Evolutionary conservation across 1,140 invertebrate genomes (phyloP).

Genomic region (Tribolium castaneum): DNA sequence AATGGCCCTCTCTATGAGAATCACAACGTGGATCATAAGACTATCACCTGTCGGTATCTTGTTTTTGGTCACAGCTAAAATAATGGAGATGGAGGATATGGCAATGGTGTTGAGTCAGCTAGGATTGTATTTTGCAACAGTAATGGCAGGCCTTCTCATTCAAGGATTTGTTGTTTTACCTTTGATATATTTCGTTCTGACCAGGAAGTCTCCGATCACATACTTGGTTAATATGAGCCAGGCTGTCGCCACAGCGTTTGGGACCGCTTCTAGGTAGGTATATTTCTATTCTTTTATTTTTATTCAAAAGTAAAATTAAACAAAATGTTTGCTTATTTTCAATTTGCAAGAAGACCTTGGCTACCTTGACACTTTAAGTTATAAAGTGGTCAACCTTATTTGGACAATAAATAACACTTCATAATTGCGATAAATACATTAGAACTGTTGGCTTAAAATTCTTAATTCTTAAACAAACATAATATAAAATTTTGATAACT

Average conservation of each 20-base stretch:
- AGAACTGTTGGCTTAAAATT: no score
- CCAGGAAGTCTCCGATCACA: conserved; percentile 73
- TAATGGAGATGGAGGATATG: conserved; percentile 83
- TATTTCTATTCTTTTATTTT: conserved; percentile 5
- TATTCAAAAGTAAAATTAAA: background rate
- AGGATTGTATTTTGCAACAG: conserved; percentile 87
- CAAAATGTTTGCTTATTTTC: no score
- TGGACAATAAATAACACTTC: no score
- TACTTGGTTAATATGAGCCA: conserved; percentile 80
- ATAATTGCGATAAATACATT: no score
- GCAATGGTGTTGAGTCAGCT: conserved; percentile 76
- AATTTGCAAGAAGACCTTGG: no score
- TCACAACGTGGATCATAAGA: conserved; percentile 80
- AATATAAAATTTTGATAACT: no score
- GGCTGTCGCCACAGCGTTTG: conserved; percentile 81
- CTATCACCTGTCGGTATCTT: conserved; percentile 86
- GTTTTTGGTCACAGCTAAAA: conserved; percentile 83
- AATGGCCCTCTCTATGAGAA: conserved; percentile 77
- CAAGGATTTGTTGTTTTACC: conserved; percentile 84
- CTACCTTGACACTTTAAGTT: no score
- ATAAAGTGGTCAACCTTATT: no score
- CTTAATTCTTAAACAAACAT: no score
- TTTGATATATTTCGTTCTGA: conserved; percentile 73
- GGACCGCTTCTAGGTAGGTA: conserved; percentile 74
- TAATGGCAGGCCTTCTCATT: conserved; percentile 80